Evolutionary conservation across 2,797 vertebrate genomes (phyloP), one percentile per base, ranked within the genome.

Genomic region (Mycteria americana): DNA sequence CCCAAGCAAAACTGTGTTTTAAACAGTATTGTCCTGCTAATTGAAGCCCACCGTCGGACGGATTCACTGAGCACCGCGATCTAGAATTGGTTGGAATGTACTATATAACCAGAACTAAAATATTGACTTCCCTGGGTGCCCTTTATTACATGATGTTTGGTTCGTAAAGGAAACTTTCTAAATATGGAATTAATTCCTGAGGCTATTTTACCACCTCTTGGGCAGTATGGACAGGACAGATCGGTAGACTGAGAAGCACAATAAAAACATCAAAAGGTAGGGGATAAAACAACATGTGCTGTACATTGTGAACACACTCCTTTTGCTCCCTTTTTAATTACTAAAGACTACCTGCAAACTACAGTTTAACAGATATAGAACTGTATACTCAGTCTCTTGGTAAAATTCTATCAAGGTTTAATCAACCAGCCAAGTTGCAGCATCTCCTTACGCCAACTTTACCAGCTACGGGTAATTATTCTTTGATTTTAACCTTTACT

Each of bases 111-210:
- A 88, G 68, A 95, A 72, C 39, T 85, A 46, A 94, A 92, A 46
- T 19, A 96, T 79, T 75, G 77, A 93, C 88, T 92, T 81, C 79
- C 56, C 93, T 18, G 88, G 75, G 48, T 88, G 92, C 46, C 64
- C 69, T 81, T 92, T 80, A 74, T 77, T 73, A 80, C 43, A 46
- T 43, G 59, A 57, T 0, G 33, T 28, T 74, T 46, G 33, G 48
- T 31, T 78, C 0, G 4, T n/a, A 94, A 62, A 63, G 88, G 85
- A 88, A 80, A 89, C 78, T 80, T 93, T 86, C 87, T 92, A 94
- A 97, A 91, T 45, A 82, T 50, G 86, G 89, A 92, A 77, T 78
- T 62, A 31, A 92, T 45, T 85, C 93, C 91, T 67, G 22, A 45
- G 89, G 88, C 91, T 91, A 39, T 48, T 80, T 94, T 73, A 93